phyloP scores from a whole-genome alignment of 2,113 vertebrate species.

The Catharus bicknelli region DNA sequence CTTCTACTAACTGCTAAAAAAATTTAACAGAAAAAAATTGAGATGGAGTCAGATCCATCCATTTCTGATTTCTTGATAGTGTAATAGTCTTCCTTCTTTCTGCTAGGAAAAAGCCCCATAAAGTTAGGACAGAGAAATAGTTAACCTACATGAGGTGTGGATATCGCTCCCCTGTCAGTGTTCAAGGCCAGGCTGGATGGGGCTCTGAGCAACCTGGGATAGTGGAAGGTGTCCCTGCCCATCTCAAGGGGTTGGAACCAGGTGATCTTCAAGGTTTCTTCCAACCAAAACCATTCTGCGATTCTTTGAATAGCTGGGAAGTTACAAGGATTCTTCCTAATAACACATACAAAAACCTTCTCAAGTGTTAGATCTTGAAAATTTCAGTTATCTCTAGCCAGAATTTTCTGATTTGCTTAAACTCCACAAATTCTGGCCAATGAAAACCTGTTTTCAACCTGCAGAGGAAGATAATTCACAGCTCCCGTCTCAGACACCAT shows the following conservation, averaged over 20 bases:
- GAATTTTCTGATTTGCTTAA: background rate
- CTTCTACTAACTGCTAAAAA: background rate
- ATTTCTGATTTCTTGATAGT: background rate
- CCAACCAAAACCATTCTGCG: background rate
- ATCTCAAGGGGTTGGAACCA: background rate
- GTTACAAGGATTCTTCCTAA: background rate
- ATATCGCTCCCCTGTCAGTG: background rate
- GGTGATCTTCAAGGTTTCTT: background rate
- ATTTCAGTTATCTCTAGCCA: rapidly evolving
- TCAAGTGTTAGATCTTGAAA: background rate
- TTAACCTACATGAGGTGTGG: too few species aligned
- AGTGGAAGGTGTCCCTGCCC: background rate
- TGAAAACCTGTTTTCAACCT: background rate
- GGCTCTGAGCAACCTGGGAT: background rate
- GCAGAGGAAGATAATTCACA: background rate
- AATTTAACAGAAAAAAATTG: background rate
- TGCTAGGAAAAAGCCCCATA: background rate
- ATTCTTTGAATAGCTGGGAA: background rate
- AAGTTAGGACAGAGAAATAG: background rate
- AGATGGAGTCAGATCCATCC: background rate
- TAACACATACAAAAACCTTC: background rate
- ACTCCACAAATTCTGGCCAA: background rate
- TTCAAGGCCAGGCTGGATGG: background rate
- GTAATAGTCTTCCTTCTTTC: background rate
- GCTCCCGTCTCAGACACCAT: background rate